Evolutionary conservation across 1,140 invertebrate genomes (phyloP), one percentile per base, ranked within the genome.

Genomic region (Monomorium pharaonis): DNA sequence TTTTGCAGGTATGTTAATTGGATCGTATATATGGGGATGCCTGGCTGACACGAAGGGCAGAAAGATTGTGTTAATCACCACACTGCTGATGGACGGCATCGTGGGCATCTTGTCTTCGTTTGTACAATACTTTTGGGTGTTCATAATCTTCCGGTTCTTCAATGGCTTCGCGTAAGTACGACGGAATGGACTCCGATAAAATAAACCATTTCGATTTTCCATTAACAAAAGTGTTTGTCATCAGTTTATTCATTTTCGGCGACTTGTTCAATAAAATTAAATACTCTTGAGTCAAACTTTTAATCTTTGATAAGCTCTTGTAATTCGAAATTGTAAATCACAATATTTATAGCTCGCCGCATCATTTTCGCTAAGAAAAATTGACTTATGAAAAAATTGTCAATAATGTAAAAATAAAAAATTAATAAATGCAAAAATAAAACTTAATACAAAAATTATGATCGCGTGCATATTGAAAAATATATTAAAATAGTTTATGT

Each of bases 21-120:
- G 98, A 21, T 98, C 98, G n/a, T 98, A 98, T 94, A 97, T 98
- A 93, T 98, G 98, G 98, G 98, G 98, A 47, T 98, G 97, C 87
- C 95, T 98, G 89, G 98, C 98, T 86, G 98, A 98, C 94, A 97
- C 97, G 0, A 97, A 97, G 89, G 98, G 98, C 0, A 96, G 98
- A 33, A 97, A 97, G 92, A 93, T 96, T 10, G 97, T 98, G 18
- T 94, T 98, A 74, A 97, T 98, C 56, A 96, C 96, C 18, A 97
- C 97, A 0, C 95, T 98, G 60, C 92, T 98, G 6, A 95, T 98
- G 91, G 98, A 98, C 92, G 97, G 97, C 63, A 92, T 98, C 4
- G 96, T 97, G 70, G 97, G 97, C 16, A 94, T 98, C 54, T 81
- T 96, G 2, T 98, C 97, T 3, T 98, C 97, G 33, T 96, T 98